A percentile compares a stretch with the other conserved stretches of the same genome.
These are phyloP conservation scores for Littorina saxatilis DNA, from an alignment of 1,140 invertebrate genomes.

Conservation along the genomic window DNA sequence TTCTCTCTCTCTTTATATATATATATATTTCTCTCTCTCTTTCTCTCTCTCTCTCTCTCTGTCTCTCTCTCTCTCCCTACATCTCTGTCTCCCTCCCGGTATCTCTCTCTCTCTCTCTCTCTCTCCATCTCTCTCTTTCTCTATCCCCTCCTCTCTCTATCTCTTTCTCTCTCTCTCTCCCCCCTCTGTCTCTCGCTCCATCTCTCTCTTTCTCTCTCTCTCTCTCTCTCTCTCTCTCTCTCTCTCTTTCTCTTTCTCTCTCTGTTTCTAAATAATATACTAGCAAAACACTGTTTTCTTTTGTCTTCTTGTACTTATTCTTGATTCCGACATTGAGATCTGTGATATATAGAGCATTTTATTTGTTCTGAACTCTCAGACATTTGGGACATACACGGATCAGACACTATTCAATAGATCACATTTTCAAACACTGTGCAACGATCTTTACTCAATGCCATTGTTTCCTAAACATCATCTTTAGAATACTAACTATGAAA, in stretches of 20 bases:
- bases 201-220: neutral
- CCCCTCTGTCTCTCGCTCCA: neutral
- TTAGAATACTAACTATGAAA: too few species aligned
- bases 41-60: constrained; percentile 1
- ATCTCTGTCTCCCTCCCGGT: neutral
- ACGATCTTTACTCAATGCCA: too few species aligned
- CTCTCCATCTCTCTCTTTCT: neutral
- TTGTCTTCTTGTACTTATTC: too few species aligned
- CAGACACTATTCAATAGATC: too few species aligned
- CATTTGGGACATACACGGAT: too few species aligned
- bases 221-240: neutral
- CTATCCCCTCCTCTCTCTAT: neutral
- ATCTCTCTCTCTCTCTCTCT: neutral
- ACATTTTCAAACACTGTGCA: too few species aligned
- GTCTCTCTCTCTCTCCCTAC: neutral
- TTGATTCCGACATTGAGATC: too few species aligned
- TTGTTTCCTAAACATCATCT: too few species aligned
- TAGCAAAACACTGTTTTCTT: neutral
- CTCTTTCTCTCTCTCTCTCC: neutral
- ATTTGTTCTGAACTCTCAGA: too few species aligned
- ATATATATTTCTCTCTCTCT: neutral
- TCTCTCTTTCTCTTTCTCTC: neutral
- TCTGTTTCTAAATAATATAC: neutral
- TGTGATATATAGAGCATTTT: too few species aligned
- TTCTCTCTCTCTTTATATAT: too few species aligned